Evolutionary conservation across 1,140 invertebrate genomes (phyloP).

Genomic region (Micrasema longulum): DNA sequence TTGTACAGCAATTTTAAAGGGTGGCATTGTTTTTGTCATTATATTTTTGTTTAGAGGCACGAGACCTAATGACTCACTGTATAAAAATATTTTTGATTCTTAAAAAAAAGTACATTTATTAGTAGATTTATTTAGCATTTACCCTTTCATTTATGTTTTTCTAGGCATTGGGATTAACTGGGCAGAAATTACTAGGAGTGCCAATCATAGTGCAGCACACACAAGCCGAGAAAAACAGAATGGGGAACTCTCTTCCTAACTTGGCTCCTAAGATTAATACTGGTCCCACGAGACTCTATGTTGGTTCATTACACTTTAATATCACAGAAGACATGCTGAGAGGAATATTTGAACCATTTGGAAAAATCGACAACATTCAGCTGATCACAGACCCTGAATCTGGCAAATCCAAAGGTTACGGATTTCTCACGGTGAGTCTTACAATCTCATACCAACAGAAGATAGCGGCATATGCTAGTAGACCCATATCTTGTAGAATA

Average conservation of each 20-base stretch:
- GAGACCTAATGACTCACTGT: too few relatives aligned
- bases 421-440: constrained; percentile 92
- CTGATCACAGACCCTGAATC: constrained; percentile 96
- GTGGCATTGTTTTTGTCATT: too few relatives aligned
- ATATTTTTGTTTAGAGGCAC: too few relatives aligned
- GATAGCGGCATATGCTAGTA: constrained; percentile 48
- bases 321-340: constrained; percentile 99
- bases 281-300: constrained; percentile 96
- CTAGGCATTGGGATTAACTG: constrained; percentile 94
- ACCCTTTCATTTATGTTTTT: constrained; percentile 13
- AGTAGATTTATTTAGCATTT: constrained; percentile 23
- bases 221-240: constrained; percentile 97
- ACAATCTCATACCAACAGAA: neutral
- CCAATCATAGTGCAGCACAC: constrained; percentile 99
- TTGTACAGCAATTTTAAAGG: too few relatives aligned
- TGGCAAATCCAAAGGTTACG: constrained; percentile 95
- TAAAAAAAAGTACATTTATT: constrained; percentile 2
- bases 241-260: constrained; percentile 87
- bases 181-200: constrained; percentile 95
- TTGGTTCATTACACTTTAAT: constrained; percentile 98
- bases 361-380: constrained; percentile 97
- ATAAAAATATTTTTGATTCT: too few relatives aligned
- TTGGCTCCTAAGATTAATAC: constrained; percentile 83
- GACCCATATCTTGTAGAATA: constrained; percentile 44
- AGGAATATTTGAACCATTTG: constrained; percentile 99